Base-by-base conservation (phyloP, 2,888 invertebrate species). In the Andrena flavipes region DNA sequence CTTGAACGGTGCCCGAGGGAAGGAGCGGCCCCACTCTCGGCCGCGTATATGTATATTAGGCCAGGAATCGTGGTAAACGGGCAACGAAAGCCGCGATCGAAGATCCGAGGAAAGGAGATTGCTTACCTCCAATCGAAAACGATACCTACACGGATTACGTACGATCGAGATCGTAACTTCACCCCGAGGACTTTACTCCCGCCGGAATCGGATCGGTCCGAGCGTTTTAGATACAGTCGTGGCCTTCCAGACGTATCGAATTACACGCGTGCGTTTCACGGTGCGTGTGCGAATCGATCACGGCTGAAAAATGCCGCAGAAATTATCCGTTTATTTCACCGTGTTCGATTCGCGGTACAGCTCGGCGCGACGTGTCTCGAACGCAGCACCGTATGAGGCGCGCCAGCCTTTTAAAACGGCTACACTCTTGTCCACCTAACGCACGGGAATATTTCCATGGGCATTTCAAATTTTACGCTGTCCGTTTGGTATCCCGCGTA, bases 121-220 rank as follows among this genome's bases (percentile, higher is more conserved):
- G 77, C 76, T 76, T 67, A 68, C 69, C 70, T 80, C 56, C 65
- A 76, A 87, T 82, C 80, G 85, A 76, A 87, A 85, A 84, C 85
- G 85, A 88, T 88, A 88, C 82, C 81, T 83, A 76, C 75, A 73
- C 70, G 87, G 76, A 79, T 84, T 81, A 79, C 84, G 76, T 83
- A 69, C 65, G 79, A 73, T 71, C 70, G 73, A 54, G 80, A 86
- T 80, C 89, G 85, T 88, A 88, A 88, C 73, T 88, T 88, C 80
- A 82, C 89, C 85, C 51, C 65, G 80, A 88, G 87, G 59, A 88
- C 88, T 88, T 88, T 88, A 88, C 89, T 87, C 84, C 73, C 74
- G 35, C 56, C 48, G 84, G 76, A 82, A 86, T 84, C 86, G 74
- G 77, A 84, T 88, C 86, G 81, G 72, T 60, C 48, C 29, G 42